These are phyloP conservation scores for Cirrhinus mrigala DNA, from an alignment of 2,797 vertebrate genomes.

Conservation along the genomic window DNA sequence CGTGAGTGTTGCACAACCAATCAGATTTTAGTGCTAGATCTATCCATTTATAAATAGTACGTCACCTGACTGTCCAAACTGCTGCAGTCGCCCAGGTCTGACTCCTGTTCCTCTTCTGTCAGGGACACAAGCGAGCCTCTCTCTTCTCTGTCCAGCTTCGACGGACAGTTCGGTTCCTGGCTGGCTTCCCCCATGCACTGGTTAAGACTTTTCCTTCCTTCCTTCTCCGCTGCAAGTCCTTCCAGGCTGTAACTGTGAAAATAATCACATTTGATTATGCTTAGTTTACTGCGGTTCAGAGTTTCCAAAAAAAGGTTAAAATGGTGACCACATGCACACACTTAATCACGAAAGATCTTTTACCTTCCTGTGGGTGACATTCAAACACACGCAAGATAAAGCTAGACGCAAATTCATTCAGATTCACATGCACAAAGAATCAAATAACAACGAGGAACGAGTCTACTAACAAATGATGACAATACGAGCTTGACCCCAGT, in stretches of 20 bases:
- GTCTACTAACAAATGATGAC: not conserved
- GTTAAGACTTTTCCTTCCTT: slow-evolving; percentile 65
- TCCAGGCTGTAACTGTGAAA: slow-evolving; percentile 89
- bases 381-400: not conserved
- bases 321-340: not conserved
- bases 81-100: slow-evolving; percentile 76
- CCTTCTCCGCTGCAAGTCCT: slow-evolving; percentile 80
- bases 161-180: slow-evolving; percentile 70
- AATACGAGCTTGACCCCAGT: not conserved
- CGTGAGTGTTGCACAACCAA: not conserved
- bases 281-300: not conserved
- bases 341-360: not conserved
- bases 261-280: slow-evolving; percentile 39
- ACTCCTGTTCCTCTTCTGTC: slow-evolving; percentile 85
- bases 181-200: slow-evolving; percentile 66
- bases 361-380: not conserved
- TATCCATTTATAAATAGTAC: not conserved
- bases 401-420: not conserved
- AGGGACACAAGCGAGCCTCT: slow-evolving; percentile 86
- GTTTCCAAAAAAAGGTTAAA: not conserved
- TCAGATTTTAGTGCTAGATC: not conserved
- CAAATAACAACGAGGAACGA: not conserved
- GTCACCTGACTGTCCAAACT: slow-evolving; percentile 82
- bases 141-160: slow-evolving; percentile 73
- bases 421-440: slow-evolving; percentile 2